Percentiles rank a stretch among this genome's conserved stretches.
phyloP scores from a whole-genome alignment of 1,140 invertebrate genomes.

The Brachionus manjavacas region DNA sequence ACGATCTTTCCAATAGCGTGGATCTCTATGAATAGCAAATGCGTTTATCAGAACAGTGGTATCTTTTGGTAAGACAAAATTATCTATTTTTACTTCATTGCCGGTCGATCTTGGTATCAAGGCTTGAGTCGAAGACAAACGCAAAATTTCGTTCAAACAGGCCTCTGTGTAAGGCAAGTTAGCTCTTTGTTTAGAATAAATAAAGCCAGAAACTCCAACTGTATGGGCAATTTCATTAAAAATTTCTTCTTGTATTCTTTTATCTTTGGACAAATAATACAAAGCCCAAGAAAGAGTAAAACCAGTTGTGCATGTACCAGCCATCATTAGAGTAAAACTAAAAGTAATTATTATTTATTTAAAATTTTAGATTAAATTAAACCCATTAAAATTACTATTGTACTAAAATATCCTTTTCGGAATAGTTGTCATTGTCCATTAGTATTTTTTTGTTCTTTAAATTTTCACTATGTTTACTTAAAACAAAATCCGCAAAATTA shows the following conservation, averaged over 20 bases:
- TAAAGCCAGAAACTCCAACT: not conserved
- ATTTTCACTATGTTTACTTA: not conserved
- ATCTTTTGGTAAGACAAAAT: not conserved
- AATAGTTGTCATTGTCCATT: conserved; percentile 14
- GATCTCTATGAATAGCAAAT: conserved; percentile 23
- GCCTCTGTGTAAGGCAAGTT: conserved; percentile 29
- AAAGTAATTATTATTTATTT: not conserved
- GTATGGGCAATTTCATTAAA: not conserved
- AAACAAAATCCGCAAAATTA: conserved; percentile 38
- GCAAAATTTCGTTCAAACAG: conserved; percentile 41
- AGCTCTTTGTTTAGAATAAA: not conserved
- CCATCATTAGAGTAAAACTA: conserved; percentile 36
- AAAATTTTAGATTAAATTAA: not conserved
- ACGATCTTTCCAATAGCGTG: not conserved
- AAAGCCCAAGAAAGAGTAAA: conserved; percentile 35
- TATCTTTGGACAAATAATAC: conserved; percentile 4
- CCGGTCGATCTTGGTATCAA: conserved; percentile 15
- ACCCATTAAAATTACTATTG: not conserved
- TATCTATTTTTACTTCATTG: not conserved
- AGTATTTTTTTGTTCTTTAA: not conserved
- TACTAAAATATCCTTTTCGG: conserved; percentile 25
- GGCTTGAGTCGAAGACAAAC: conserved; percentile 27
- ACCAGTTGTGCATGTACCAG: conserved; percentile 16
- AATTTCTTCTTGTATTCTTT: conserved; percentile 1
- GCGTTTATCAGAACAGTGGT: conserved; percentile 28